Evolutionary conservation across 2,797 vertebrate species (phyloP).

Genomic region (Pipistrellus pygmaeus): DNA sequence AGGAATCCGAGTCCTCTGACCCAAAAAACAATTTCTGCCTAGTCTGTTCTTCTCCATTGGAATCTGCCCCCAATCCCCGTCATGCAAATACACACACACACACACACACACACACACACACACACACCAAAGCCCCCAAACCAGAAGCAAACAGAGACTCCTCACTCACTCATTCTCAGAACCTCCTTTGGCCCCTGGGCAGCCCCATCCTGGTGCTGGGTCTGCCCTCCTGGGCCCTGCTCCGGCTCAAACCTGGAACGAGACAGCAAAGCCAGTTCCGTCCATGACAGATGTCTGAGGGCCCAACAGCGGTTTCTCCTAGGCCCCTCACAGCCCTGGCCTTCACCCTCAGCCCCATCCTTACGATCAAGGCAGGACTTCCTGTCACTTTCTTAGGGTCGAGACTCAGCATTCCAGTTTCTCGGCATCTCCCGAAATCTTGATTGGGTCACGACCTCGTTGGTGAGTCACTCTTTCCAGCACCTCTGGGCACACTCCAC

Average conservation of each 20-base stretch:
- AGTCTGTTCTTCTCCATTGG: neutral
- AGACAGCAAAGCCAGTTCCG: neutral
- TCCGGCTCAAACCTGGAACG: neutral
- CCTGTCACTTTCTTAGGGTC: neutral
- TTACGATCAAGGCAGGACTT: neutral
- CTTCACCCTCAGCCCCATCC: neutral
- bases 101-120: no score
- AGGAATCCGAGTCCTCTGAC: neutral
- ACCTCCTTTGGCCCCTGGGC: neutral
- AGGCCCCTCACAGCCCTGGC: neutral
- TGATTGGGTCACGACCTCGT: neutral
- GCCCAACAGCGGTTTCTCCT: neutral
- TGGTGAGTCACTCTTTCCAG: neutral
- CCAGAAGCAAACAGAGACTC: neutral
- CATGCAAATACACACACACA: no score
- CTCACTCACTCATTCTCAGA: fast-evolving
- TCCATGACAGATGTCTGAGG: neutral
- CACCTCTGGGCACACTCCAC: neutral
- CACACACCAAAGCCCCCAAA: no score
- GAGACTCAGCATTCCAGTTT: neutral
- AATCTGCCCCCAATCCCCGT: fast-evolving
- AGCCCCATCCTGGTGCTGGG: neutral
- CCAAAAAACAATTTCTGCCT: neutral
- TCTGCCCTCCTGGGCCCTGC: neutral
- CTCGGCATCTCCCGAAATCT: neutral